Percentiles rank a stretch among this genome's conserved stretches.
Evolutionary conservation across 2,797 vertebrate genomes (phyloP).

Genomic region (Trichosurus vulpecula): DNA sequence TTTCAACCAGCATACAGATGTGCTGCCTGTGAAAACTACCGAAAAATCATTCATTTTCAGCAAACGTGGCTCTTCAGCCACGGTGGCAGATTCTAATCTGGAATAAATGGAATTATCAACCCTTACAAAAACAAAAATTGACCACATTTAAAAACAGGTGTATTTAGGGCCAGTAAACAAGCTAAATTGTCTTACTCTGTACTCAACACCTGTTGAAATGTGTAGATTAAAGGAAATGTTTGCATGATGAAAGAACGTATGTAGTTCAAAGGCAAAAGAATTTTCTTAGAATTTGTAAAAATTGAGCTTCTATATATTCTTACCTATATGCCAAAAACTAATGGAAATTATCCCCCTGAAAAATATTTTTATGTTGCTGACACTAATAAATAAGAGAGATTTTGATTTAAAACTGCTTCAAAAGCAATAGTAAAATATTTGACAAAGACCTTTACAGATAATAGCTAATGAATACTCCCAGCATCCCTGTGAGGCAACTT

Average conservation of each 20-base stretch:
- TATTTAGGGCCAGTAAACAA: constrained; percentile 26
- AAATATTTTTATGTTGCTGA: not conserved
- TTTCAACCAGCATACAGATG: constrained; percentile 76
- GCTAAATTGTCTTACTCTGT: not conserved
- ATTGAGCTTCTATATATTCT: not conserved
- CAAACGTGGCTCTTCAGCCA: constrained; percentile 54
- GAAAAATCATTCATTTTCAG: constrained; percentile 67
- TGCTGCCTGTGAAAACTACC: constrained; percentile 73
- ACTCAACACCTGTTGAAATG: constrained; percentile 18
- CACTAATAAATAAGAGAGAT: not conserved
- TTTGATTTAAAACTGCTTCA: not conserved
- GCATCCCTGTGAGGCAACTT: not conserved
- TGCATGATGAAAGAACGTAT: constrained; percentile 28
- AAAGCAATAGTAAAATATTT: not conserved
- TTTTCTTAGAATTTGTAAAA: constrained; percentile 4
- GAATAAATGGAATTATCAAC: constrained; percentile 59
- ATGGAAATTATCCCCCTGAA: not conserved
- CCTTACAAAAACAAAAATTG: constrained; percentile 71
- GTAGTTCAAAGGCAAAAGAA: constrained; percentile 48
- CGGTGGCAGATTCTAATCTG: constrained; percentile 54
- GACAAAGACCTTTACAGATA: not conserved
- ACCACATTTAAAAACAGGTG: constrained; percentile 58
- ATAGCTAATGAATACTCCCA: not conserved
- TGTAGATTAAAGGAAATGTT: constrained; percentile 50
- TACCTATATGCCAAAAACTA: not conserved